These are phyloP conservation scores for Mastigias papua DNA, from an alignment of 30 jellyfish, hydroid and myxozoan genomes.

Conservation along the genomic window DNA sequence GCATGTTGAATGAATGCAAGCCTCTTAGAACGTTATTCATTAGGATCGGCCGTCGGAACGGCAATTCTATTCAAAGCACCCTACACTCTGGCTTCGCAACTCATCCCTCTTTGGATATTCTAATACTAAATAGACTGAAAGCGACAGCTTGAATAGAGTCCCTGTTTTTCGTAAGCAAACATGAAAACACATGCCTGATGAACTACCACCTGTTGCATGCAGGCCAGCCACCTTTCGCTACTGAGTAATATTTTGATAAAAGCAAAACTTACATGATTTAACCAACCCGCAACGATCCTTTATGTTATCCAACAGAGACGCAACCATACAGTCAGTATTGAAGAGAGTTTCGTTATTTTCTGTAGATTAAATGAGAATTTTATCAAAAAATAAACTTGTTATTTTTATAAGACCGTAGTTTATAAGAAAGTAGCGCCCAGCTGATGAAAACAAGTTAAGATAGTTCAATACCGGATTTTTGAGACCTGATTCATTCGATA, in stretches of 20 bases:
- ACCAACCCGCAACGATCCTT: constrained; percentile 52
- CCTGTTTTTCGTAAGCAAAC: not conserved
- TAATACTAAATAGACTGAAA: not conserved
- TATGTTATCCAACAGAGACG: constrained; percentile 60
- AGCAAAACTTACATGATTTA: constrained; percentile 33
- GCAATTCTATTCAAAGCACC: not conserved
- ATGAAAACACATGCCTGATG: not conserved
- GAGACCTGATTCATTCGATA: not conserved
- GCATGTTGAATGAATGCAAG: too few species aligned
- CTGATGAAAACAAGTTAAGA: not conserved
- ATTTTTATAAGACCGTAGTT: not conserved
- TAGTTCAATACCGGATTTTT: not conserved
- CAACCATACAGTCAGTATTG: constrained; percentile 69
- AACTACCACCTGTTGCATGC: not conserved
- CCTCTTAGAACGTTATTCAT: too few species aligned
- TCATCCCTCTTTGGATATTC: not conserved
- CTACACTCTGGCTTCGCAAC: not conserved
- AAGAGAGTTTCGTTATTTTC: constrained; percentile 63
- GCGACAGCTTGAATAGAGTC: not conserved
- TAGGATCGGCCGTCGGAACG: too few species aligned
- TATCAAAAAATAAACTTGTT: not conserved
- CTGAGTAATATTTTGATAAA: not conserved
- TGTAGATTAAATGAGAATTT: not conserved
- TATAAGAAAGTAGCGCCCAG: not conserved
- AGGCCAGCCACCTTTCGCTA: not conserved